A percentile compares a stretch with the other conserved stretches of the same genome.
These are phyloP conservation scores for Zophobas atratus DNA, from an alignment of 1,140 invertebrate genomes.

Conservation along the genomic window DNA sequence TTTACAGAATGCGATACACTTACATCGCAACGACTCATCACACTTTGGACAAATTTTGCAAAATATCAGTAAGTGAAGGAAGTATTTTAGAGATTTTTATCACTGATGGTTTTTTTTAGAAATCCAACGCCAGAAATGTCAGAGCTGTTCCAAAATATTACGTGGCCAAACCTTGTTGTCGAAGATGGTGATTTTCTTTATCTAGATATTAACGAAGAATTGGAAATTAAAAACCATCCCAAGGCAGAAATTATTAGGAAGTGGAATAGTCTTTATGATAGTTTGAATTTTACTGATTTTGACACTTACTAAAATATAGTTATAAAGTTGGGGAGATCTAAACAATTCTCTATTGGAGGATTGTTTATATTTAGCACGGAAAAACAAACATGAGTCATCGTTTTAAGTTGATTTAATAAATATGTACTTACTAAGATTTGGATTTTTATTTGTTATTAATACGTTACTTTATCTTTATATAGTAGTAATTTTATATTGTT, in stretches of 20 bases:
- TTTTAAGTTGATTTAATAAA: too few species aligned
- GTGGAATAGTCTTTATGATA: not conserved
- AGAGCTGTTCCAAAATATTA: not conserved
- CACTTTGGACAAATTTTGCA: conserved; percentile 48
- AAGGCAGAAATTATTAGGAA: not conserved
- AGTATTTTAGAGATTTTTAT: not conserved
- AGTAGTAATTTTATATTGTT: too few species aligned
- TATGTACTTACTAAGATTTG: too few species aligned
- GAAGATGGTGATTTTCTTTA: not conserved
- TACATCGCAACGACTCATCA: conserved; percentile 38
- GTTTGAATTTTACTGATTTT: not conserved
- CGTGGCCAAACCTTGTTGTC: not conserved
- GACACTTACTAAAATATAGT: not conserved
- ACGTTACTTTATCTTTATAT: too few species aligned
- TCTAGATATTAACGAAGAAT: not conserved
- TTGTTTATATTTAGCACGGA: too few species aligned
- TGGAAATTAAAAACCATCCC: not conserved
- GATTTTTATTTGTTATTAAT: too few species aligned
- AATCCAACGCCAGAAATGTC: not conserved
- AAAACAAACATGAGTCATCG: too few species aligned
- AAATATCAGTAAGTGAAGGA: conserved; percentile 44
- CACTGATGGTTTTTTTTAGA: not conserved
- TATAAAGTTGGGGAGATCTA: too few species aligned
- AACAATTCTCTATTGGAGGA: too few species aligned
- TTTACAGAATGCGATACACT: conserved; percentile 14